Evolutionary conservation across 2,888 invertebrate species (phyloP).

Genomic region (Cloeon dipterum): DNA sequence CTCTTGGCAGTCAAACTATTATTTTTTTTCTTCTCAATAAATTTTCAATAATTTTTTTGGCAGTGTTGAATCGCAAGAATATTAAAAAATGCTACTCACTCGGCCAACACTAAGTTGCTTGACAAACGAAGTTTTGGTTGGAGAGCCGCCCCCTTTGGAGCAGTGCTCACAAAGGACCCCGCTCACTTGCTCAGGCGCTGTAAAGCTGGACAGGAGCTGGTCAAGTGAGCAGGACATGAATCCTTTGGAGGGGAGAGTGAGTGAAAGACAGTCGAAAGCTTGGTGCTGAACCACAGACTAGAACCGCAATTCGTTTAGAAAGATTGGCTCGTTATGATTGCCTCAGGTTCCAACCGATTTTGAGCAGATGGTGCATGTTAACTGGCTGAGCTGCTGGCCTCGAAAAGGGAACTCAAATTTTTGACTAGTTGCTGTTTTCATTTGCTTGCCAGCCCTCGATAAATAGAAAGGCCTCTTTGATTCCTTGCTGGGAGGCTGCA

Average conservation of each 20-base stretch:
- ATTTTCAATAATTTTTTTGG: too few species aligned
- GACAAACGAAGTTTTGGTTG: slow-evolving; percentile 33
- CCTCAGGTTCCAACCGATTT: too few species aligned
- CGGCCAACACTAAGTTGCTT: slow-evolving; percentile 53
- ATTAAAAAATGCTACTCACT: slow-evolving; percentile 20
- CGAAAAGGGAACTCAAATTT: not conserved
- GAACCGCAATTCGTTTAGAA: too few species aligned
- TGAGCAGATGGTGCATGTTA: slow-evolving; percentile 3
- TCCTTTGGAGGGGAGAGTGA: slow-evolving; percentile 45
- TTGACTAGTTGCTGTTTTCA: not conserved
- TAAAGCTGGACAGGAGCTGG: slow-evolving; percentile 58
- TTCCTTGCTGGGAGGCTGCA: too few species aligned
- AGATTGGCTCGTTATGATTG: too few species aligned
- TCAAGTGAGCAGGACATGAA: slow-evolving; percentile 32
- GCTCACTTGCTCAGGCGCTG: slow-evolving; percentile 61
- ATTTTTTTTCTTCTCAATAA: too few species aligned
- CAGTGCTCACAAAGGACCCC: slow-evolving; percentile 68
- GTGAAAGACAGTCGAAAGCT: slow-evolving; percentile 71
- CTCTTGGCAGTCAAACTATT: too few species aligned
- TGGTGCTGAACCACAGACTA: slow-evolving; percentile 78
- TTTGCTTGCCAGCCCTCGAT: too few species aligned
- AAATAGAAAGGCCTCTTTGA: too few species aligned
- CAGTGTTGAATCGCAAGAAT: too few species aligned
- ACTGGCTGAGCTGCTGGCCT: not conserved
- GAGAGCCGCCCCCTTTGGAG: slow-evolving; percentile 17